These are phyloP conservation scores for Platygyra sinensis DNA, from an alignment of 64 coral and sea anemone genomes.

Conservation along the genomic window DNA sequence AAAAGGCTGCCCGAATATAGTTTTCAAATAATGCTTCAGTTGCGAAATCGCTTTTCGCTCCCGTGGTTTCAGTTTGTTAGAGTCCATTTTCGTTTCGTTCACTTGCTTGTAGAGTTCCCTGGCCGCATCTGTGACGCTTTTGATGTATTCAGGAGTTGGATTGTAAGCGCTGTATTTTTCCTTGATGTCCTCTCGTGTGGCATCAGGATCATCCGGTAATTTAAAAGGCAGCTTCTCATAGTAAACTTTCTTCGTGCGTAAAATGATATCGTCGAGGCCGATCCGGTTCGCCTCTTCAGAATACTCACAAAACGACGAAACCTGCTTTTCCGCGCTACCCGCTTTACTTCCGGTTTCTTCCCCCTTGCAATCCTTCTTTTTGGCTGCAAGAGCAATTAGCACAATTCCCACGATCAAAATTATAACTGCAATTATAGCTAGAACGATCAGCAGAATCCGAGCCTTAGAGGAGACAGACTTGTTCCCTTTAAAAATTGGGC, in stretches of 20 bases:
- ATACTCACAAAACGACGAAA: constrained; percentile 25
- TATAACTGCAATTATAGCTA: neutral
- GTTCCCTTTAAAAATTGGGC: neutral
- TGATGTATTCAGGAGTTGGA: constrained; percentile 59
- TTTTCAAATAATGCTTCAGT: constrained; percentile 75
- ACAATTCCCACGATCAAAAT: constrained; percentile 16
- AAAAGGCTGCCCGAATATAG: constrained; percentile 60
- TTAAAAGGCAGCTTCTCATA: constrained; percentile 25
- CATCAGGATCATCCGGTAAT: constrained; percentile 39
- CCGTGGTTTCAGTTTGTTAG: constrained; percentile 50
- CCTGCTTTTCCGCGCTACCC: neutral
- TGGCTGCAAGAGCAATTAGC: neutral
- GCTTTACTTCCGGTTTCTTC: neutral
- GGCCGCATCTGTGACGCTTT: constrained; percentile 59
- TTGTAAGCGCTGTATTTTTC: constrained; percentile 66
- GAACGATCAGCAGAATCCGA: neutral
- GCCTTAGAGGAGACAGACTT: neutral
- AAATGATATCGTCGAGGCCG: constrained; percentile 7
- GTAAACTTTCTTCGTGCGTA: constrained; percentile 17
- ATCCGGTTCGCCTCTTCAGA: constrained; percentile 50
- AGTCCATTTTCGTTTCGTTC: constrained; percentile 52
- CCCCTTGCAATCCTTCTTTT: neutral
- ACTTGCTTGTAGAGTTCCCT: constrained; percentile 48
- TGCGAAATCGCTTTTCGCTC: constrained; percentile 84
- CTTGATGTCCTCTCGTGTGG: constrained; percentile 33